Conservation (phyloP, 2,113 vertebrate species). For the Meleagris gallopavo region DNA sequence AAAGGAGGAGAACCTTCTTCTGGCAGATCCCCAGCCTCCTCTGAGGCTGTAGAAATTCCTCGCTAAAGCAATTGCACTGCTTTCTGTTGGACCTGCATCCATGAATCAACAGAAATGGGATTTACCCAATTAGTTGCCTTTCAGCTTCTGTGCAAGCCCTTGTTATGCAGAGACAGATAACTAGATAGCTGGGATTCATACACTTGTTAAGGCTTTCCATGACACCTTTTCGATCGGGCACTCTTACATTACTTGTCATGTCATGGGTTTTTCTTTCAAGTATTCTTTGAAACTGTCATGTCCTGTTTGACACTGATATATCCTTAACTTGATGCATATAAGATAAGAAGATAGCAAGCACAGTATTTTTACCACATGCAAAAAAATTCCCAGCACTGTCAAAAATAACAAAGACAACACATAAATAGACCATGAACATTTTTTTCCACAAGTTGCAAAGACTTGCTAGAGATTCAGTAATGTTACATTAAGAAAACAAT, state of each 20-base stretch:
- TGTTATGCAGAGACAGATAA: not conserved
- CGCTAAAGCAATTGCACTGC: not conserved
- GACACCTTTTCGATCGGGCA: not conserved
- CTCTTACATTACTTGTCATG: not conserved
- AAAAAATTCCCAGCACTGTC: not conserved
- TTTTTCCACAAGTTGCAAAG: not conserved
- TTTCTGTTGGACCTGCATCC: not conserved
- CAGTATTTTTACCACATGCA: not conserved
- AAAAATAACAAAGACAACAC: not conserved
- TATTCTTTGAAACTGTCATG: not conserved
- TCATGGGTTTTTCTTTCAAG: constrained; percentile 2
- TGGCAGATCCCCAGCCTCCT: not conserved
- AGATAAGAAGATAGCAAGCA: not conserved
- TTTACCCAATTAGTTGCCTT: not conserved
- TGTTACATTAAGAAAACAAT: not conserved
- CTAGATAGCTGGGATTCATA: not conserved
- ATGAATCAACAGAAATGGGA: not conserved
- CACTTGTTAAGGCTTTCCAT: not conserved
- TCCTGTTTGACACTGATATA: not conserved
- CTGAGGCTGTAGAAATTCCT: not conserved
- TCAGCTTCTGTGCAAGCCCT: not conserved
- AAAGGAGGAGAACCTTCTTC: not conserved
- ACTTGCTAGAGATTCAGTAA: not conserved
- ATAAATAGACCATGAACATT: fast-evolving
- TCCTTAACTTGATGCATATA: not conserved